Evolutionary conservation across 1,140 invertebrate species (phyloP).

Genomic region (Scaptomyza hsui): DNA sequence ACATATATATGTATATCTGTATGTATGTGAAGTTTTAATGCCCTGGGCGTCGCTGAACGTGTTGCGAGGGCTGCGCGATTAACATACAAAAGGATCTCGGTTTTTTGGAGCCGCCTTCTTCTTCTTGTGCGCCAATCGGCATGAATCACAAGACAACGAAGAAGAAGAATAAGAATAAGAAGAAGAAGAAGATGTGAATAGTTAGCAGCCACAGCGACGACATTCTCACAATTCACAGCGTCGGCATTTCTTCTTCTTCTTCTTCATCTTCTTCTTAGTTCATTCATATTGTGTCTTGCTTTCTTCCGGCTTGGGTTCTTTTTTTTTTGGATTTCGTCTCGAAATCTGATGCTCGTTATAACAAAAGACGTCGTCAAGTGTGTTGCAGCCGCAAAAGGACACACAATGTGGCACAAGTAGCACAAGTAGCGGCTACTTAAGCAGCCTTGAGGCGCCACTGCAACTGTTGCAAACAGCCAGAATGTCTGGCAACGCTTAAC

Average conservation of each 20-base stretch:
- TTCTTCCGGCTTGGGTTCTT: conserved; percentile 40
- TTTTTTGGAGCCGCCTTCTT: conserved; percentile 75
- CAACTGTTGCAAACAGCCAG: conserved; percentile 42
- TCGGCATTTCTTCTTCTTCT: neutral
- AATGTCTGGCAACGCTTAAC: conserved; percentile 77
- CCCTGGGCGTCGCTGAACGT: conserved; percentile 42
- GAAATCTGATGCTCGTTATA: conserved; percentile 62
- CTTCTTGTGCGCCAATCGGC: conserved; percentile 65
- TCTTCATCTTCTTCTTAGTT: neutral
- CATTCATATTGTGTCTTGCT: neutral
- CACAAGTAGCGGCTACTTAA: conserved; percentile 53
- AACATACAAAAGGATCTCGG: conserved; percentile 78
- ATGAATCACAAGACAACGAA: conserved; percentile 58
- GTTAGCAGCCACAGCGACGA: conserved; percentile 62
- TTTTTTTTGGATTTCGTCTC: conserved; percentile 20
- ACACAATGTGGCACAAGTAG: conserved; percentile 30
- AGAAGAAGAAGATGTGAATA: too few relatives aligned
- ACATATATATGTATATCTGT: neutral
- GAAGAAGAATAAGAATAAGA: neutral
- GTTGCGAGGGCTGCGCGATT: conserved; percentile 54
- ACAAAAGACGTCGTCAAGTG: conserved; percentile 62
- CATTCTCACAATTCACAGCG: conserved; percentile 36
- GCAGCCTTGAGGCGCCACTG: conserved; percentile 55
- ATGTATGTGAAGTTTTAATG: conserved; percentile 3
- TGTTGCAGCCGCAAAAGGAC: conserved; percentile 14